These are phyloP conservation scores for Platalea minor DNA, from an alignment of 2,797 vertebrate species.

Conservation along the genomic window DNA sequence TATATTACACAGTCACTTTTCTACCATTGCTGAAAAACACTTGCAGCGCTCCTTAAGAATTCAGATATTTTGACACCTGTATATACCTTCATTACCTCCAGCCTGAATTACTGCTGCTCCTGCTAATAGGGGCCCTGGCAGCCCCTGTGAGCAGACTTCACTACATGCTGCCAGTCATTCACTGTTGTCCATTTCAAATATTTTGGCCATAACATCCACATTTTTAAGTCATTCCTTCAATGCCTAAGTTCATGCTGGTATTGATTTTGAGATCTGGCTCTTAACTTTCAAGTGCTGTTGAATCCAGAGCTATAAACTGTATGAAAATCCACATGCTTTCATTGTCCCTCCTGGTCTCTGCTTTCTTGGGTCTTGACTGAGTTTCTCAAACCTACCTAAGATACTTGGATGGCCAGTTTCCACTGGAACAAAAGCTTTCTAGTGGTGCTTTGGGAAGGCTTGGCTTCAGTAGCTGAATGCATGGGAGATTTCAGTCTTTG, in stretches of 20 bases:
- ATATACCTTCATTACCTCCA: neutral
- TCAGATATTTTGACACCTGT: slow-evolving; percentile 7
- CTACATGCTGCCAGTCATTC: neutral
- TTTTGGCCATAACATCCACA: neutral
- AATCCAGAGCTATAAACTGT: neutral
- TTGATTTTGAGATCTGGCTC: neutral
- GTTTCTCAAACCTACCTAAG: neutral
- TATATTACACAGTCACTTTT: neutral
- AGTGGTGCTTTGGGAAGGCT: neutral
- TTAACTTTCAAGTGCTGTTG: neutral
- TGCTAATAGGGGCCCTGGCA: neutral
- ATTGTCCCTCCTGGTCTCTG: neutral
- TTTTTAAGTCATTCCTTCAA: neutral
- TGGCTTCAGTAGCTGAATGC: neutral
- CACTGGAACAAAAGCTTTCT: neutral
- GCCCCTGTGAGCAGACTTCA: neutral
- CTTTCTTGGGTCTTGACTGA: neutral
- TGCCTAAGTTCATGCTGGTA: neutral
- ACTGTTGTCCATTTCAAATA: neutral
- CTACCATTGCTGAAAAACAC: neutral
- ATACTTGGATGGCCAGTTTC: neutral
- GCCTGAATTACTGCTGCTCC: neutral
- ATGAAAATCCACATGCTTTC: neutral
- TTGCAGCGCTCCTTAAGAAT: neutral
- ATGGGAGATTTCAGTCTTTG: neutral